Base-by-base conservation (phyloP, 2,888 invertebrate genomes). In the Temnothorax unifasciatus region DNA sequence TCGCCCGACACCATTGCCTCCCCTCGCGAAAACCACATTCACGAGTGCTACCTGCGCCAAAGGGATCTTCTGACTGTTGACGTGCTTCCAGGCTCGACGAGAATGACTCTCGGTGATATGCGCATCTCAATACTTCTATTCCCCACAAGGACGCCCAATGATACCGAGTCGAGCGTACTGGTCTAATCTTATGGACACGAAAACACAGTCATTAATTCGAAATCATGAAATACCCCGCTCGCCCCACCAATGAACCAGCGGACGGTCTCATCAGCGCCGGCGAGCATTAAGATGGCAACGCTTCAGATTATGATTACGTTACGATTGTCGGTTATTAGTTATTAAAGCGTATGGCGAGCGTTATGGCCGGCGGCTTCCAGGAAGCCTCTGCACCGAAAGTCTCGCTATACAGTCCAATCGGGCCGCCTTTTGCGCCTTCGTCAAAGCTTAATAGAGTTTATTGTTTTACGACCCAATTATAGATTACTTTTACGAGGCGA, bases 391-490 rank as follows among this genome's bases (percentile, higher is more conserved):
- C 85, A 85, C 86, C 77, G 52, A 82, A 86, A 88, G 84, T 66
- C 79, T 81, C 66, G 15, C 75, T 61, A 41, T 9, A 66, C 66
- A n/a, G 75, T 57, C 87, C 74, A 75, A 64, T 83, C 86, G 74
- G 79, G 44, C 38, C 77, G 61, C 86, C 79, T 52, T 47, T 68
- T 76, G 82, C 81, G 84, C 83, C 85, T 81, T 83, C 86, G 85
- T 87, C 87, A 77, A 76, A 79, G 88, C 88, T 91, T 92, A 91
- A 93, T 92, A 92, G 92, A 93, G 89, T 94, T 94, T 93, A 94
- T 94, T 93, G 92, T 93, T 94, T 94, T 94, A 94, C 92, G 92
- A 92, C 90, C 93, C 93, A 94, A 93, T 94, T 94, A 93, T 90
- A 92, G 93, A 94, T 94, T 93, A 93, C 92, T 91, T 93, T 94